Evolutionary conservation across 2,888 invertebrate genomes (phyloP), one percentile per base, ranked within the genome.

Genomic region (Nomada goodeniana): DNA sequence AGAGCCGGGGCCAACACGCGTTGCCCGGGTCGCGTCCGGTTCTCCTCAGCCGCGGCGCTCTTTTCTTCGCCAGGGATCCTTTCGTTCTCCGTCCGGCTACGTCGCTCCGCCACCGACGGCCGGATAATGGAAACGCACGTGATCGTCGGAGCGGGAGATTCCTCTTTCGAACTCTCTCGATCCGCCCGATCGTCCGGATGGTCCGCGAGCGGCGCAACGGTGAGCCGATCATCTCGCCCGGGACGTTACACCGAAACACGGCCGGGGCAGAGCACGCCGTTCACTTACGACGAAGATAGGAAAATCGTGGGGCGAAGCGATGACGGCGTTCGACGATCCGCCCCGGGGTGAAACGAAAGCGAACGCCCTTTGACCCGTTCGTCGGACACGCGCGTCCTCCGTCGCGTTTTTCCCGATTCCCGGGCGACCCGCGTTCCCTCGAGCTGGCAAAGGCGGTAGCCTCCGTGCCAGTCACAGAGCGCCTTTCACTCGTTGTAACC

Each of bases 231-330:
- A 90, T 89, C 90, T 88, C 47, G 63, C 55, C 52, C 44, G 29
- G 80, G 81, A 85, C 84, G 73, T 82, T 81, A 61, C 77, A 87
- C 86, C 89, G 87, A 91, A 91, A 86, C 89, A 90, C 84, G 86
- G 82, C 84, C 73, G 77, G 65, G 79, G 86, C 82, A 82, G 71
- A 77, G 73, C 77, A 85, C 60, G 82, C 69, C 86, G 83, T 85
- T 85, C 83, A 86, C 86, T 81, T 84, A 85, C 83, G 74, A 50
- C 61, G 50, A 74, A 87, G 89, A 91, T 90, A 91, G 91, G 77
- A 85, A 84, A 89, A 88, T 88, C 26, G 76, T 70, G 88, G 88
- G 90, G 88, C 87, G 90, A 84, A 88, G 86, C 84, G 10, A 9
- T 83, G 63, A 67, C 50, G 18, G 42, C 2, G 18, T 18, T 42